phyloP scores from a whole-genome alignment of 2,113 vertebrate species.

The Elephantulus edwardii region DNA sequence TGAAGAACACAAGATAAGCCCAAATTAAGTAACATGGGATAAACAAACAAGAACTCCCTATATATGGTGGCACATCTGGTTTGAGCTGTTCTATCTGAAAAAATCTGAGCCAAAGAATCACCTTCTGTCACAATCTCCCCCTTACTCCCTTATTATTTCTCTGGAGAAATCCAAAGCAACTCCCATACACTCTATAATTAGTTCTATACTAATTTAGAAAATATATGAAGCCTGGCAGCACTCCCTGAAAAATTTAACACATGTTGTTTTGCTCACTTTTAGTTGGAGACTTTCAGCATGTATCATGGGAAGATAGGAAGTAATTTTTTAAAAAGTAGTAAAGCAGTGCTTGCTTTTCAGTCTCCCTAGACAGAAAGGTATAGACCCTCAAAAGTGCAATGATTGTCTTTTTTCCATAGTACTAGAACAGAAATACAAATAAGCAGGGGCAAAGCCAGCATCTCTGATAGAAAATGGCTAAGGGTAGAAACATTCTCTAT shows the following conservation, averaged over 20 bases:
- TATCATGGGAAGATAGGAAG: slow-evolving; percentile 40
- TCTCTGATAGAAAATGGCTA: background rate
- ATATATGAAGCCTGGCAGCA: background rate
- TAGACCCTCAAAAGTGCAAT: background rate
- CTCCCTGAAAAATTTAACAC: background rate
- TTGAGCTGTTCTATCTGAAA: slow-evolving; percentile 39
- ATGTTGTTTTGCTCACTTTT: background rate
- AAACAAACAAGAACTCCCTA: slow-evolving; percentile 6
- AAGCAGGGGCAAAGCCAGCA: background rate
- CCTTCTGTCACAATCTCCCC: background rate
- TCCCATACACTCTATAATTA: background rate
- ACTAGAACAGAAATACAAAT: slow-evolving; percentile 48
- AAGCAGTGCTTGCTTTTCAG: slow-evolving; percentile 29
- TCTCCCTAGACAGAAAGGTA: background rate
- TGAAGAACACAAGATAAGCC: background rate
- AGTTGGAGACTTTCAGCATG: slow-evolving; percentile 5
- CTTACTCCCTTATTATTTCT: background rate
- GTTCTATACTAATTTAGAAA: background rate
- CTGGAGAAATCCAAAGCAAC: slow-evolving; percentile 14
- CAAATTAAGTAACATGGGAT: slow-evolving; percentile 43
- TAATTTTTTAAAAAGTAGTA: slow-evolving; percentile 1
- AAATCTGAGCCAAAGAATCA: slow-evolving; percentile 48
- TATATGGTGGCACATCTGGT: background rate
- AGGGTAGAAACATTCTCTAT: slow-evolving; percentile 22
- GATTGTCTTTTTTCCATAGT: slow-evolving; percentile 46